Evolutionary conservation across 92 coral and sea anemone genomes (phyloP), one percentile per base, ranked within the genome.

Genomic region (Parazoanthus atlanticus): DNA sequence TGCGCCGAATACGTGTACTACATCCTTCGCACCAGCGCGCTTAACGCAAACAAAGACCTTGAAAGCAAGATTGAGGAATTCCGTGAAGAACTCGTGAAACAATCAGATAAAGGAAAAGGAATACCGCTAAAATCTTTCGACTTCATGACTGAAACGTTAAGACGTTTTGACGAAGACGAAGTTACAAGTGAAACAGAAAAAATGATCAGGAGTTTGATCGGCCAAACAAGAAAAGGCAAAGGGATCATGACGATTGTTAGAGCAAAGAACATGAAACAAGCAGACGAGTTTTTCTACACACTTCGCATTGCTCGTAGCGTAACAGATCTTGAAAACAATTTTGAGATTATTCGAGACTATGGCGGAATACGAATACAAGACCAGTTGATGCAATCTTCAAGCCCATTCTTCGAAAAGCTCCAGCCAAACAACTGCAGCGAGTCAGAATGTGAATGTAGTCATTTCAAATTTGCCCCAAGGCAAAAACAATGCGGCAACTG

Each of bases 211-310:
- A 61, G 33, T 78, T 74, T 91, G 25, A 82, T 88, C 58, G 30
- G 71, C 77, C 88, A 86, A 34, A 85, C 28, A 33, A 80, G 88
- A 9, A 76, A 82, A 32, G 52, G 88, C 16, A 36, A 43, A 30
- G 93, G 91, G 7, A 78, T 49, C 23, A 91, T 91, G 93, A 91
- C 88, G 17, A 91, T 91, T 58, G 91, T 91, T 16, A 89, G 93
- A 76, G 93, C 91, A 41, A 91, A 77, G 70, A 88, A 77, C 88
- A 76, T 82, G 93, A 78, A 88, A 65, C 66, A 82, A 40, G 93
- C 93, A 8, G 73, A 88, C 46, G 88, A 87, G 32, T 88, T 91
- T 46, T 91, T 52, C 85, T 31, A n/a, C 76, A 91, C 93, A 10
- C 73, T 91, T 5, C 72, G 23, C 29, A 8, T 88, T 76, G 91